Percentiles rank a stretch among this genome's conserved stretches.
Evolutionary conservation across 2,113 vertebrate genomes (phyloP).

Genomic region (Alosa alosa): DNA sequence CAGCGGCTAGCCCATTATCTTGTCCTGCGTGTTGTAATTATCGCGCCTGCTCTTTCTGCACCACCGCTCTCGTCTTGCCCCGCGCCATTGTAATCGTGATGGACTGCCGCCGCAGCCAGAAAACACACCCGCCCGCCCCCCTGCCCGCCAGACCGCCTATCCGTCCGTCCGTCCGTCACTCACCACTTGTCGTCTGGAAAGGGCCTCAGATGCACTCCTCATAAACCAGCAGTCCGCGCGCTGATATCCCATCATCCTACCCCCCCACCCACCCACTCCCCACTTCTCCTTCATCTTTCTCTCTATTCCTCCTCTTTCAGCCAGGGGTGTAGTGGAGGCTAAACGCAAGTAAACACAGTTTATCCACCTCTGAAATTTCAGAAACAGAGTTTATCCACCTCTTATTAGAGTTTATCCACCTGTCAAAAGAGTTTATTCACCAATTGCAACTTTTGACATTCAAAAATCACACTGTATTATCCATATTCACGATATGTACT

Average conservation of each 20-base stretch:
- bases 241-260: slow-evolving; percentile 16
- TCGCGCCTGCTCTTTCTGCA: slow-evolving; percentile 82
- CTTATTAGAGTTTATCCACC: no score
- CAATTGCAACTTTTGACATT: no score
- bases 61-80: slow-evolving; percentile 78
- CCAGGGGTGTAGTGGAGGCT: no score
- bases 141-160: neutral
- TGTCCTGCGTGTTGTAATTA: slow-evolving; percentile 83
- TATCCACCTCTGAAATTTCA: no score
- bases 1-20: slow-evolving; percentile 82
- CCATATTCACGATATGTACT: no score
- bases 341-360: no score
- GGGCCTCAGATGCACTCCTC: neutral
- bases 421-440: no score
- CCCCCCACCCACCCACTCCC: neutral
- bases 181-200: neutral
- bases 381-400: no score
- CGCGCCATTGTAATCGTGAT: slow-evolving; percentile 83
- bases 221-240: neutral
- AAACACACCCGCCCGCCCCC: slow-evolving; percentile 66
- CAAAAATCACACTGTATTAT: no score
- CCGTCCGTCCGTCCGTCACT: no score
- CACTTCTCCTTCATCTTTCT: neutral
- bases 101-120: slow-evolving; percentile 79
- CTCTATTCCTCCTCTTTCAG: neutral